Percentiles rank a stretch among this genome's conserved stretches.
phyloP scores from a whole-genome alignment of 1,140 invertebrate genomes.

The Bactericera cockerelli region DNA sequence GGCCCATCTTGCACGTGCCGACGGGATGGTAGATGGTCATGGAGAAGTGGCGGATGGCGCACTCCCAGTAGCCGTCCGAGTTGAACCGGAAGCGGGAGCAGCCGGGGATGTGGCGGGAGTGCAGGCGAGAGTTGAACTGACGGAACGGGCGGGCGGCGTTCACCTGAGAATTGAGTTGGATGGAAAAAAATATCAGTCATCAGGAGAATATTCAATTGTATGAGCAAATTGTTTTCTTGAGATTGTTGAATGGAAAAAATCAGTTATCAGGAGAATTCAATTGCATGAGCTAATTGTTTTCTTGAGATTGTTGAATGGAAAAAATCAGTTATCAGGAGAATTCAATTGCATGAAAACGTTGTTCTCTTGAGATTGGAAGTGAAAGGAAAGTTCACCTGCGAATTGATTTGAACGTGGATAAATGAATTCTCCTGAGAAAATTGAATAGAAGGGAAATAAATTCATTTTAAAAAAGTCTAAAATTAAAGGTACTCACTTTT shows the following conservation, averaged over 20 bases:
- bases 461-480: too few relatives aligned
- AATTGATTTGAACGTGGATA: too few relatives aligned
- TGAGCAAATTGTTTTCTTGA: conserved; percentile 14
- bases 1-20: conserved; percentile 74
- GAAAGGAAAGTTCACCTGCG: too few relatives aligned
- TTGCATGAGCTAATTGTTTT: too few relatives aligned
- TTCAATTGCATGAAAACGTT: too few relatives aligned
- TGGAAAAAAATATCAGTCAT: conserved; percentile 16
- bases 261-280: too few relatives aligned
- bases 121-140: conserved; percentile 59
- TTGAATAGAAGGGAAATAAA: too few relatives aligned
- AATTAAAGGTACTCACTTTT: too few relatives aligned
- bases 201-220: conserved; percentile 4
- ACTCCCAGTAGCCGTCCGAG: conserved; percentile 67
- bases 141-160: conserved; percentile 59
- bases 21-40: conserved; percentile 77
- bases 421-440: too few relatives aligned
- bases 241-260: neutral
- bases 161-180: conserved; percentile 35
- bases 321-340: too few relatives aligned
- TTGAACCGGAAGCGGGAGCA: conserved; percentile 54
- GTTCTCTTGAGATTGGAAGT: too few relatives aligned
- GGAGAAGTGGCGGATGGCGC: conserved; percentile 63
- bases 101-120: conserved; percentile 56
- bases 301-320: too few relatives aligned